A percentile compares a stretch with the other conserved stretches of the same genome.
Conservation (phyloP, 1,140 invertebrate species). For the Bombus fervidus region DNA sequence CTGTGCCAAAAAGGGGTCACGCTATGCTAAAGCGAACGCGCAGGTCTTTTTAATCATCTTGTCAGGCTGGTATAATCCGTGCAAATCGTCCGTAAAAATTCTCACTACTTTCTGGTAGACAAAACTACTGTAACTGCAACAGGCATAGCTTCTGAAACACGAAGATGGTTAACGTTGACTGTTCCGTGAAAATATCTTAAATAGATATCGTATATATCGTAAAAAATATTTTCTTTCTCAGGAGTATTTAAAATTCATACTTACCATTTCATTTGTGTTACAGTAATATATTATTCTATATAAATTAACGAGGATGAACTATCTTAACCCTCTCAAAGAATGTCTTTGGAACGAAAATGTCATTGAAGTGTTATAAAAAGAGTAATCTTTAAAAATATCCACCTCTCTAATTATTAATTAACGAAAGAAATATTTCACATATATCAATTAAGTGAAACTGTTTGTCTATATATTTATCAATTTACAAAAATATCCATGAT, state of each 20-base stretch:
- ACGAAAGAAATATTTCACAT: not conserved
- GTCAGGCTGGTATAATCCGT: conserved; percentile 42
- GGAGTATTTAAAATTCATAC: not conserved
- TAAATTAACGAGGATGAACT: not conserved
- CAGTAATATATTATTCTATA: not conserved
- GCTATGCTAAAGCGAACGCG: conserved; percentile 25
- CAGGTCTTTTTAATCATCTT: conserved; percentile 52
- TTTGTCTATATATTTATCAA: not conserved
- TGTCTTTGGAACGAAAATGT: not conserved
- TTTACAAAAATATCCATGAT: not conserved
- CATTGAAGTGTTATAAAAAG: too few relatives aligned
- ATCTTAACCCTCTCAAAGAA: not conserved
- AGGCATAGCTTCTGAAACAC: conserved; percentile 9
- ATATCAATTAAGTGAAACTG: not conserved
- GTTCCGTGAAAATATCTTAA: not conserved
- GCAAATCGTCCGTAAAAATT: conserved; percentile 40
- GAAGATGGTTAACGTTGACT: not conserved
- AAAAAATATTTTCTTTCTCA: not conserved
- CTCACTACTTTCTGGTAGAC: not conserved
- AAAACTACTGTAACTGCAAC: conserved; percentile 19
- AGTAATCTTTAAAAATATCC: not conserved
- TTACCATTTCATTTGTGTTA: not conserved
- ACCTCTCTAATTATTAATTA: too few relatives aligned
- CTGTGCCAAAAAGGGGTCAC: conserved; percentile 48
- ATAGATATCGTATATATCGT: too few relatives aligned